Evolutionary conservation across 1,140 invertebrate species (phyloP), one percentile per base, ranked within the genome.

Genomic region (Orius insidiosus): DNA sequence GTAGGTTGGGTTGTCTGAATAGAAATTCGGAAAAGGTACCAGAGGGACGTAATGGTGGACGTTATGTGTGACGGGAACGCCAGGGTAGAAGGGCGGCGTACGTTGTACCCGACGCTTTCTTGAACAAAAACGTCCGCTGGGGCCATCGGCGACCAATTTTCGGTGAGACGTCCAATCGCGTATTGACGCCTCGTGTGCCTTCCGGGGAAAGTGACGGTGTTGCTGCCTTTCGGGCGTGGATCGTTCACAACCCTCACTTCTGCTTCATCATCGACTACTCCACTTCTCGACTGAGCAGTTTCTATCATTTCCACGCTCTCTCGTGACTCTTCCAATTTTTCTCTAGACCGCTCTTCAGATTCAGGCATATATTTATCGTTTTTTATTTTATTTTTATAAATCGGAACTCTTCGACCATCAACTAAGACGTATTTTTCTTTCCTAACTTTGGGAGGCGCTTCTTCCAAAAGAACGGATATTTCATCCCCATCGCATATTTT

Each of bases 401-500:
- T 18, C 4, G 38, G 38, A 16, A 34, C 13, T 14, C 11, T 9
- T 16, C 42, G 33, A 1, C 31, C 39, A 13, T 50, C 34, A 14
- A 30, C 18, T 3, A 32, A 24, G 7, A 46, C 10, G n/a, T 39
- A 50, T 18, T 42, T 46, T 11, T 43, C 48, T 5, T 31, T 30
- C 9, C 30, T 39, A n/a, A 37, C 5, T n/a, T 33, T 38, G 2
- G 48, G 35, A 7, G 8, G 24, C 2, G 30, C 43, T 46, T 46
- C 39, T 33, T 50, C 40, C 5, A 36, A 45, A n/a, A 46, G 30
- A 13, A 41, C 36, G 7, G 15, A 32, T 41, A 15, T 34, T 13
- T 44, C 48, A 8, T 40, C 19, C 4, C 46, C 43, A 39, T 45
- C 44, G 7, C 15, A 33, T 45, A 50, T 8, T 43, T 45, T 19